Conservation (phyloP, 1,140 invertebrate species). For the Monochamus saltuarius region DNA sequence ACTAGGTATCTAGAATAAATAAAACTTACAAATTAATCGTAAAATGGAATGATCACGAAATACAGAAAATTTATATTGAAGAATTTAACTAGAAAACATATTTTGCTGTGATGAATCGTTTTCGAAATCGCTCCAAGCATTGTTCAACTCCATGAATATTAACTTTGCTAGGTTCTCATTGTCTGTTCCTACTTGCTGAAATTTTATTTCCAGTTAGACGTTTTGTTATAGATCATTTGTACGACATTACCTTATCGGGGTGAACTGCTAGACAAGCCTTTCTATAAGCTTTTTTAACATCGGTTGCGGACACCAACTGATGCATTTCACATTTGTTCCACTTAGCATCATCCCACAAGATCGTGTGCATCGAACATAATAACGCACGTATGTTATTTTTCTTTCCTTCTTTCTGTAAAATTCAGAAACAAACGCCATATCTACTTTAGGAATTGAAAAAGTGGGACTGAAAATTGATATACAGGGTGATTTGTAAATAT, state of each 20-base stretch:
- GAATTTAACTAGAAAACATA: conserved; percentile 65
- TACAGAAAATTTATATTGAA: neutral
- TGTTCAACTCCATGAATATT: conserved; percentile 98
- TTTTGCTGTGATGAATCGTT: conserved; percentile 84
- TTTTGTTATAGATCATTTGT: no score
- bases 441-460: no score
- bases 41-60: conserved; percentile 15
- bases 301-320: conserved; percentile 82
- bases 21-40: neutral
- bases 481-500: no score
- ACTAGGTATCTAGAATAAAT: conserved; percentile 14
- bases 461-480: no score
- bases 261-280: conserved; percentile 96
- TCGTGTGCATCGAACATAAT: conserved; percentile 88
- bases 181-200: conserved; percentile 84
- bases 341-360: conserved; percentile 91
- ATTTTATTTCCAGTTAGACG: conserved; percentile 33
- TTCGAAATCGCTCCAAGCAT: conserved; percentile 97
- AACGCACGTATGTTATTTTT: conserved; percentile 94
- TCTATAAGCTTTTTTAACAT: conserved; percentile 96
- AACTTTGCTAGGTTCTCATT: conserved; percentile 92
- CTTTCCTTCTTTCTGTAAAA: conserved; percentile 85
- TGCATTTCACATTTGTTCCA: conserved; percentile 95
- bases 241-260: conserved; percentile 92
- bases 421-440: no score